Evolutionary conservation across 2,888 invertebrate genomes (phyloP).

Genomic region (Morpho helenor): DNA sequence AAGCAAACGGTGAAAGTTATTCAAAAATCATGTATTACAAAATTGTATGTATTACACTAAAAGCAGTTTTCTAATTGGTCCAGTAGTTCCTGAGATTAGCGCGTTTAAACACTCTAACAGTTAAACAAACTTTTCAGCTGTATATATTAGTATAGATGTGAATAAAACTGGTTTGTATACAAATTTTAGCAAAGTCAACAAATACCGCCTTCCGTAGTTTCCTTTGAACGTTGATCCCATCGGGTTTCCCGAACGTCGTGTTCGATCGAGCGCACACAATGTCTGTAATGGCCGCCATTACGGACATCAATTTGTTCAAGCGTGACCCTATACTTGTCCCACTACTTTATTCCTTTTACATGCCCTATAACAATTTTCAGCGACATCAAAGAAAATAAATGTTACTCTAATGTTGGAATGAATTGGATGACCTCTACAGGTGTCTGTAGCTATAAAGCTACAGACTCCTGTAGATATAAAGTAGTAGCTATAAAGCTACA

Average conservation of each 20-base stretch:
- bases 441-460: neutral
- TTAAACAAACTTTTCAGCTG: no score
- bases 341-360: slow-evolving; percentile 45
- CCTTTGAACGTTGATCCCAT: slow-evolving; percentile 44
- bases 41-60: no score
- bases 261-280: slow-evolving; percentile 66
- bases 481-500: no score
- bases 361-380: slow-evolving; percentile 42
- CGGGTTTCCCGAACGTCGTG: slow-evolving; percentile 49
- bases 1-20: no score
- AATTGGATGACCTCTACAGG: slow-evolving; percentile 5
- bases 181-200: neutral
- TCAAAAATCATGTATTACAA: no score
- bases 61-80: no score
- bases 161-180: no score
- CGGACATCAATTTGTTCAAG: slow-evolving; percentile 64
- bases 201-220: neutral
- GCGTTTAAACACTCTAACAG: no score
- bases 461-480: no score
- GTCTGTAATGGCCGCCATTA: slow-evolving; percentile 66
- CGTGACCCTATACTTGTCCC: slow-evolving; percentile 63
- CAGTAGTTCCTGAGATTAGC: no score
- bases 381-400: slow-evolving; percentile 12
- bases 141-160: no score
- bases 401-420: slow-evolving; percentile 1